phyloP scores from a whole-genome alignment of 1,140 invertebrate genomes.

The Caerostris darwini region DNA sequence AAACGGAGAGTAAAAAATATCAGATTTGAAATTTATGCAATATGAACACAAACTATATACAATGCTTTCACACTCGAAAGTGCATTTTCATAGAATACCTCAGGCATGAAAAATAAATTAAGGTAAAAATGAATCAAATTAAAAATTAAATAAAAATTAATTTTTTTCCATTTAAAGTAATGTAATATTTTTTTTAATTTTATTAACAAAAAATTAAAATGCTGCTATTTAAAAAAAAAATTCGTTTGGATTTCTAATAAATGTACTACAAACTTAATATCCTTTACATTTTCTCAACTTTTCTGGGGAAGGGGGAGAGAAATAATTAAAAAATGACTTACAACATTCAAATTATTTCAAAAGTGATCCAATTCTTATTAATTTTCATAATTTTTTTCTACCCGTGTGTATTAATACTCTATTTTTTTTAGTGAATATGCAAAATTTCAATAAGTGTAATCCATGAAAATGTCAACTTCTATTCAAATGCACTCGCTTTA shows the following conservation, averaged over 20 bases:
- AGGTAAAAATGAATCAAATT: no score
- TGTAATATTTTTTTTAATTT: background rate
- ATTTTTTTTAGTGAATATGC: no score
- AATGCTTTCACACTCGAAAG: constrained; percentile 32
- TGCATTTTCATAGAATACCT: constrained; percentile 27
- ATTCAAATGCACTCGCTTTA: background rate
- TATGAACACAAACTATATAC: constrained; percentile 66
- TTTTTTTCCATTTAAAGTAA: background rate
- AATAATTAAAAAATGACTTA: no score
- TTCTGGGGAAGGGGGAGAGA: no score
- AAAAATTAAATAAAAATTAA: no score
- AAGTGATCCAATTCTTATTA: no score
- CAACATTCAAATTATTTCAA: no score
- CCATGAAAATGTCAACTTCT: constrained; percentile 13
- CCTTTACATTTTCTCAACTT: no score
- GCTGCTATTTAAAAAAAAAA: background rate
- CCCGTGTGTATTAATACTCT: no score
- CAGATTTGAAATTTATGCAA: constrained; percentile 29
- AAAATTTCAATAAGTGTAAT: background rate
- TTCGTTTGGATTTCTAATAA: background rate
- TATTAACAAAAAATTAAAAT: background rate
- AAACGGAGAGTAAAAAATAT: constrained; percentile 22
- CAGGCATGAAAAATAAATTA: background rate
- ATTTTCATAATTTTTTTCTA: no score
- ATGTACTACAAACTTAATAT: background rate